Evolutionary conservation across 1,140 invertebrate species (phyloP).

Genomic region (Drosophila nigrodunni): DNA sequence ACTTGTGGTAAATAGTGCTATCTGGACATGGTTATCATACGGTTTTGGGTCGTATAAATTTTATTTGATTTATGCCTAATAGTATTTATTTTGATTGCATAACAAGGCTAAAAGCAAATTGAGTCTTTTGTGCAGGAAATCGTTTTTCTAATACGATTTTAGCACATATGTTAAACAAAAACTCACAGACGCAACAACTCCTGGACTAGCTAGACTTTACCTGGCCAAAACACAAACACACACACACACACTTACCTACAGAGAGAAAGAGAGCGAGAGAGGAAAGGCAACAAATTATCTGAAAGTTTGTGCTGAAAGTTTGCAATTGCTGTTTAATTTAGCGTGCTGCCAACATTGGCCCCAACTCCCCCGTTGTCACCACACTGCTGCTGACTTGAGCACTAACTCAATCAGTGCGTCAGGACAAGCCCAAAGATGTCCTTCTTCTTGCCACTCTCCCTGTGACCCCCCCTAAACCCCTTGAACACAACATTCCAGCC

Average conservation of each 20-base stretch:
- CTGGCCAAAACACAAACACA: conserved; percentile 19
- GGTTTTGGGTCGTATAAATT: neutral
- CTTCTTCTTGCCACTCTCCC: conserved; percentile 11
- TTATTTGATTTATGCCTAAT: conserved; percentile 40
- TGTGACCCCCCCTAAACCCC: too few species aligned
- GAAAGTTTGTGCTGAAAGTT: conserved; percentile 70
- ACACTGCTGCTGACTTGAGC: conserved; percentile 10
- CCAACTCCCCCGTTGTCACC: neutral
- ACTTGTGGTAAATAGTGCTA: neutral
- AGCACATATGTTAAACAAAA: conserved; percentile 49
- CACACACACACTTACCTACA: conserved; percentile 8
- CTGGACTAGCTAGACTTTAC: conserved; percentile 8
- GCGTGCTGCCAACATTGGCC: conserved; percentile 53
- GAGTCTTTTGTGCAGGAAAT: conserved; percentile 55
- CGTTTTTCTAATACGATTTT: conserved; percentile 53
- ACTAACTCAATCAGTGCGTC: conserved; percentile 73
- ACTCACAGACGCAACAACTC: conserved; percentile 5
- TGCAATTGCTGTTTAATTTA: conserved; percentile 82
- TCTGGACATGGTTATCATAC: conserved; percentile 3
- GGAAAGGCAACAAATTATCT: conserved; percentile 66
- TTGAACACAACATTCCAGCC: conserved; percentile 6
- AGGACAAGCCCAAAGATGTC: conserved; percentile 28
- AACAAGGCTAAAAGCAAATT: conserved; percentile 49
- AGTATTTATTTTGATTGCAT: conserved; percentile 40
- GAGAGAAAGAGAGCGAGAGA: conserved; percentile 1